phyloP scores from a whole-genome alignment of 2,113 vertebrate genomes.

The Polypterus senegalus region DNA sequence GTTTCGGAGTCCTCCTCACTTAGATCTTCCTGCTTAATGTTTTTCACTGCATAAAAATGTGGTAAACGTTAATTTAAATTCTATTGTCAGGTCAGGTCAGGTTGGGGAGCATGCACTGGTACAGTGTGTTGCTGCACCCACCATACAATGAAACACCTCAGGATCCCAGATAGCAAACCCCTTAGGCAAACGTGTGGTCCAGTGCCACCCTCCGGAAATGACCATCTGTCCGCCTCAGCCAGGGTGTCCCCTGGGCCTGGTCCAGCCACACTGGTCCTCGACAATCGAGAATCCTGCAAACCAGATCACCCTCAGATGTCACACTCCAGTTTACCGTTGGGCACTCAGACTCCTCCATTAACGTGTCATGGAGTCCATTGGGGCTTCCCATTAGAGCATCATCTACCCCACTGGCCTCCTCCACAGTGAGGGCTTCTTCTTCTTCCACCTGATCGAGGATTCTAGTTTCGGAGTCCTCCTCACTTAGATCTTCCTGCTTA shows the following conservation, averaged over 20 bases:
- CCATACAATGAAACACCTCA: no score
- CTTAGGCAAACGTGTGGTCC: no score
- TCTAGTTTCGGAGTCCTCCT: constrained; percentile 68
- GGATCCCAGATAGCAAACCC: no score
- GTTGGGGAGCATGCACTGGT: no score
- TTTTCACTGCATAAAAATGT: constrained; percentile 56
- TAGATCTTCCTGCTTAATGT: constrained; percentile 70
- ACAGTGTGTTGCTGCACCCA: no score
- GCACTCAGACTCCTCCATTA: constrained; percentile 73
- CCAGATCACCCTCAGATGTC: constrained; percentile 83
- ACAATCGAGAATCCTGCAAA: no score
- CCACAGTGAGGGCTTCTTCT: constrained; percentile 56
- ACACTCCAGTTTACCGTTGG: constrained; percentile 82
- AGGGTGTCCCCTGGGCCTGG: no score
- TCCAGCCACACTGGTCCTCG: no score
- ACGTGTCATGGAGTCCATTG: constrained; percentile 56
- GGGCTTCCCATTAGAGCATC: constrained; percentile 55
- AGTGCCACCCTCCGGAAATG: no score
- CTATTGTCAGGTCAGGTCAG: no score
- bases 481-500: constrained; percentile 71
- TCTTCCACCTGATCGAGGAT: constrained; percentile 50
- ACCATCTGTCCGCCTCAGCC: no score
- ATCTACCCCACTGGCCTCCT: constrained; percentile 62
- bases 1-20: constrained; percentile 69
- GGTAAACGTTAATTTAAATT: no score